Base-by-base conservation (phyloP, 2,113 vertebrate species). In the Pogona vitticeps region DNA sequence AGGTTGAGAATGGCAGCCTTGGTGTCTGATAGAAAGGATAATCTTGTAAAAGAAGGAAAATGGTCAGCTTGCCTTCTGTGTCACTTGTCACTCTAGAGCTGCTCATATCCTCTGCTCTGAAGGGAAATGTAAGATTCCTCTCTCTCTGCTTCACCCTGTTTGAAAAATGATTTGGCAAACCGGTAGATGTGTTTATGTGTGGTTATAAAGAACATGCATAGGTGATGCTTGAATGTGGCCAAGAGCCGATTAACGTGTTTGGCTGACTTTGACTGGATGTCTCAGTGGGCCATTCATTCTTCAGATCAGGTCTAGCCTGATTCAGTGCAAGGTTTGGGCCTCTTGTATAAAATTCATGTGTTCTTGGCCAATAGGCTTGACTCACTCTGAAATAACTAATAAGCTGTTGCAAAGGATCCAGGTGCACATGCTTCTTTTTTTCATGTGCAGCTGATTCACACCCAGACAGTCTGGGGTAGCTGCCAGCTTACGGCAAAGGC, bases 61-160 rank as follows among this genome's bases (percentile, higher is more conserved):
- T 18, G 59, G 9, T 9, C 17, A 52, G 6, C 33, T 88, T 67
- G 52, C 15, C 0, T 0, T 67, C 70, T 76, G 58, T 17, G 31
- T 80, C 71, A 38, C 86, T 88, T 77, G 28, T 70, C 82, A 65
- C 9, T 59, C 0, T 1, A 63, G 13, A 8, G 84, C n/a, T 46
- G n/a, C 42, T 88, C 75, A n/a, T 87, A 84, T 52, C 1, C 1
- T n/a, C n/a, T 59, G 23, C n/a, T 40, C 58, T 65, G 77, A 40
- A 40, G 68, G 31, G 31, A 84, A 42, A 67, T 1, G 8, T 38
- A 38, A 3, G 59, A 36, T 0, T 0, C 56, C 36, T 10, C 0
- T 1, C 1, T 75, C 46, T 52, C 46, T 6, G 10, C 10, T 73
- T 78, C 9, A 72, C 3, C 18, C 46, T 36, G 6, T 71, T 7